Evolutionary conservation across 2,113 vertebrate genomes (phyloP).

Genomic region (Sorex araneus): DNA sequence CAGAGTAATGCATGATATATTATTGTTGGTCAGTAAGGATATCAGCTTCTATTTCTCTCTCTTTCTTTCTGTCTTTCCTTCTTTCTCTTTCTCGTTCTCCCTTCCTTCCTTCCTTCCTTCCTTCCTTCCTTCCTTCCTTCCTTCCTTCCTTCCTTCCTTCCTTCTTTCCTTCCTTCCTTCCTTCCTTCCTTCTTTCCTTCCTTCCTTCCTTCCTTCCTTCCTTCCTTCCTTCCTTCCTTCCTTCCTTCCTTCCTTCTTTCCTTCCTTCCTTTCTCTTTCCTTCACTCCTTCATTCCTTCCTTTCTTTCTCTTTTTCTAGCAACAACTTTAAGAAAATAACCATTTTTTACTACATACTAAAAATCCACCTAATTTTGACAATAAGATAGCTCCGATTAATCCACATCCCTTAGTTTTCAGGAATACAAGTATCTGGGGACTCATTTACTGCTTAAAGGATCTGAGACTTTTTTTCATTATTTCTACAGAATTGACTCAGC

Average conservation of each 20-base stretch:
- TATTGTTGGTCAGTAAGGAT: neutral
- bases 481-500: neutral
- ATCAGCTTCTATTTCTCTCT: too few species aligned
- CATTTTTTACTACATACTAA: slow-evolving; percentile 32
- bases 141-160: neutral
- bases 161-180: too few species aligned
- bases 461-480: neutral
- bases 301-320: neutral
- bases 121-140: neutral
- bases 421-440: neutral
- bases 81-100: too few species aligned
- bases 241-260: too few species aligned
- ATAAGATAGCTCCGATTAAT: neutral
- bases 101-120: too few species aligned
- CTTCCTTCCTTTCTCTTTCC: too few species aligned
- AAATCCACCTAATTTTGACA: neutral
- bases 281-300: neutral
- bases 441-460: neutral
- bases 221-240: neutral
- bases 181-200: neutral
- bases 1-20: neutral
- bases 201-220: neutral
- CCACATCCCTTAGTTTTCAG: neutral
- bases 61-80: too few species aligned
- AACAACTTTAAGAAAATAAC: neutral